These are phyloP conservation scores for Phortica magna DNA, from an alignment of 2,888 invertebrate species.

Conservation along the genomic window DNA sequence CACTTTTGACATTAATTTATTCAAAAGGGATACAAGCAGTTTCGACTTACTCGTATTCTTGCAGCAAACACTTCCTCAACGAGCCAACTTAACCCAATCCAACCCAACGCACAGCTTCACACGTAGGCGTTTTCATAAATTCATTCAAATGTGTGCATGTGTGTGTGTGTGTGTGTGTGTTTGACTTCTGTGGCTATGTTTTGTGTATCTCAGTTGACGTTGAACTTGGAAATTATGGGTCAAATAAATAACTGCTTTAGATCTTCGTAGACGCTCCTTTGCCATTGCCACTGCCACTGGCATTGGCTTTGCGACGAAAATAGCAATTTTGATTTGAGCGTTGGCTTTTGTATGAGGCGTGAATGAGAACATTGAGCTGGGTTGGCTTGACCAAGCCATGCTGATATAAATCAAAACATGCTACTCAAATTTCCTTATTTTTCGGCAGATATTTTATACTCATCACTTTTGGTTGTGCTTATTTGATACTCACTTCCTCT, in stretches of 20 bases:
- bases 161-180: background rate
- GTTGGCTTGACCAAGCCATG: background rate
- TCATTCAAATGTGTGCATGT: slow-evolving; percentile 1
- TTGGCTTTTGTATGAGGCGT: background rate
- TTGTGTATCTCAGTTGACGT: background rate
- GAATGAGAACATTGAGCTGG: background rate
- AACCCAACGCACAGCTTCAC: background rate
- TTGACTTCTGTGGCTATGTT: too few species aligned
- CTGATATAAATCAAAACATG: background rate
- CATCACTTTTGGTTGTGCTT: too few species aligned
- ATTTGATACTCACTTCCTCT: background rate
- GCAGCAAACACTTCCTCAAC: background rate
- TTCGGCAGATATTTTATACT: too few species aligned
- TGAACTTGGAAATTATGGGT: slow-evolving; percentile 27
- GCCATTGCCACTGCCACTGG: background rate
- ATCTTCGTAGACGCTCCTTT: too few species aligned
- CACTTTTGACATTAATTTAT: slow-evolving; percentile 78
- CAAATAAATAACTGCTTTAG: slow-evolving; percentile 22
- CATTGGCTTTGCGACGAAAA: too few species aligned
- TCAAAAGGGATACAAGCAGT: slow-evolving; percentile 73
- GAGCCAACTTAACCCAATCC: background rate
- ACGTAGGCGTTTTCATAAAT: slow-evolving; percentile 30
- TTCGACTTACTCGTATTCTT: slow-evolving; percentile 44
- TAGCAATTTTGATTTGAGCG: background rate
- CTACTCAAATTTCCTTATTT: background rate